A percentile compares a stretch with the other conserved stretches of the same genome.
These are phyloP conservation scores for Machimus rusticus DNA, from an alignment of 2,888 invertebrate species.

Conservation along the genomic window DNA sequence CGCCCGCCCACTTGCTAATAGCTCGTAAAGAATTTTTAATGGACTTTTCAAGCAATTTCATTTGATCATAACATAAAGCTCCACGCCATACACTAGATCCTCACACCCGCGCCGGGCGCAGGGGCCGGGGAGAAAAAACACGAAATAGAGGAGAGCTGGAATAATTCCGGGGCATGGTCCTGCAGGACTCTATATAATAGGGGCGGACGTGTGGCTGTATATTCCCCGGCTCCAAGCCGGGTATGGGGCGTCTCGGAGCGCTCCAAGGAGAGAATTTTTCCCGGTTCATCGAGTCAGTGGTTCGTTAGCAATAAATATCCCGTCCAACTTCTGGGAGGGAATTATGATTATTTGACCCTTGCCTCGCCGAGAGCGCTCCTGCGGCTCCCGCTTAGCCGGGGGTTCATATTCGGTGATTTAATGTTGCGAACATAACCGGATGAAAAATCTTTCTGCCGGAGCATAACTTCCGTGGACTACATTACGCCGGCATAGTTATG, in stretches of 20 bases:
- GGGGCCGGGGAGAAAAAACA: conserved; percentile 15
- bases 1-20: conserved; percentile 45
- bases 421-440: conserved; percentile 61
- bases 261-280: conserved; percentile 44
- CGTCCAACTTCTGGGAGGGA: conserved; percentile 41
- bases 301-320: conserved; percentile 50
- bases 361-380: conserved; percentile 37
- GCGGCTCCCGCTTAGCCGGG: conserved; percentile 49
- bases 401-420: conserved; percentile 62
- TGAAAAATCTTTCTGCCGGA: conserved; percentile 46
- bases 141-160: conserved; percentile 12
- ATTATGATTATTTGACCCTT: conserved; percentile 47
- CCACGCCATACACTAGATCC: conserved; percentile 36
- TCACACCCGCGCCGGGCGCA: not conserved
- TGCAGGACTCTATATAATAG: conserved; percentile 3
- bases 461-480: conserved; percentile 3
- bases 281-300: conserved; percentile 49
- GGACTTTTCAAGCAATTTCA: conserved; percentile 50
- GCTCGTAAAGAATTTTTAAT: conserved; percentile 50
- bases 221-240: not conserved
- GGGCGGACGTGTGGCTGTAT: not conserved
- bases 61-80: conserved; percentile 50
- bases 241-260: not conserved
- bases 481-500: not conserved
- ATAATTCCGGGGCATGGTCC: conserved; percentile 9